Conservation (phyloP, 2,113 vertebrate species). For the Scophthalmus maximus region DNA sequence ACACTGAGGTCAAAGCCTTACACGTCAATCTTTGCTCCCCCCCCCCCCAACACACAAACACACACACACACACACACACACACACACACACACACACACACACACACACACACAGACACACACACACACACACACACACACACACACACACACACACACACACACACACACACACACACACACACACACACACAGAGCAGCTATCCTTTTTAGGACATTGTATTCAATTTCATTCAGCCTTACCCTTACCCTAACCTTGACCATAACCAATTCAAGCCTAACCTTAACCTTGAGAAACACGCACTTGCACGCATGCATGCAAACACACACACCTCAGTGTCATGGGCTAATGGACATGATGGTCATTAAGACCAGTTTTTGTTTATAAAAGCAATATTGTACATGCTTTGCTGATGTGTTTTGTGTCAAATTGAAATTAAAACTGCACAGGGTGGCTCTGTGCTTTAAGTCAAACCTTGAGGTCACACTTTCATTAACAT, state of each 20-base stretch:
- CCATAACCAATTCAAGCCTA: background rate
- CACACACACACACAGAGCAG: background rate
- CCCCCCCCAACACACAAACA: too few species aligned
- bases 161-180: background rate
- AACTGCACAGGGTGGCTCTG: too few species aligned
- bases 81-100: too few species aligned
- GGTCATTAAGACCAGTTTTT: too few species aligned
- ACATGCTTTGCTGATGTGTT: too few species aligned
- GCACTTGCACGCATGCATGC: background rate
- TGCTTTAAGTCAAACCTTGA: too few species aligned
- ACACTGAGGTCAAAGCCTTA: constrained; percentile 64
- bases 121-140: background rate
- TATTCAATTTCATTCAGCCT: too few species aligned
- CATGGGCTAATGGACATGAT: too few species aligned
- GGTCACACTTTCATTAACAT: too few species aligned
- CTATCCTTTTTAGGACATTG: too few species aligned
- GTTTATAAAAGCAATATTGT: too few species aligned
- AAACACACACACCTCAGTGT: background rate
- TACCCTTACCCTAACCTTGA: background rate
- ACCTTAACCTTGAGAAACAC: background rate
- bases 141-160: background rate
- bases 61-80: background rate
- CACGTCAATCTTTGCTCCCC: constrained; percentile 57
- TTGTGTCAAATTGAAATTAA: too few species aligned
- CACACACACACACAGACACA: background rate